phyloP scores from a whole-genome alignment of 1,140 invertebrate genomes.

The Oncopeltus fasciatus region DNA sequence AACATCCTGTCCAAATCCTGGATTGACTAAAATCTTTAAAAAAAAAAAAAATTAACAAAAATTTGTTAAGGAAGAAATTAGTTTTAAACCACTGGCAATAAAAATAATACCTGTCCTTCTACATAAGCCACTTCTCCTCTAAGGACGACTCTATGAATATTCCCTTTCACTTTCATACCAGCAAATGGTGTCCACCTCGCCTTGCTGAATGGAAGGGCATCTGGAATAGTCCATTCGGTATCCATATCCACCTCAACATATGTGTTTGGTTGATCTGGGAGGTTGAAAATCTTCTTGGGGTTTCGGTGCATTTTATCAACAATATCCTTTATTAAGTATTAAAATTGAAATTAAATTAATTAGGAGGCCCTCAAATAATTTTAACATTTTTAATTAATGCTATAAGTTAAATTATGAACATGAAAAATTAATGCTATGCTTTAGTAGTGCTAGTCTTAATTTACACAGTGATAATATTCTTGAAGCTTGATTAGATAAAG shows the following conservation, averaged over 20 bases:
- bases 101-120: constrained; percentile 60
- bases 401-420: too few relatives aligned
- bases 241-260: constrained; percentile 92
- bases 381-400: neutral
- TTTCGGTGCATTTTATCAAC: constrained; percentile 85
- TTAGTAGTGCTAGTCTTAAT: too few relatives aligned
- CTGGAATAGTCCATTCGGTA: constrained; percentile 83
- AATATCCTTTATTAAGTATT: too few relatives aligned
- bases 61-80: too few relatives aligned
- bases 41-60: too few relatives aligned
- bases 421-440: too few relatives aligned
- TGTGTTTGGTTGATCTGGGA: constrained; percentile 91
- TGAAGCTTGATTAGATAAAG: too few relatives aligned
- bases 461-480: too few relatives aligned
- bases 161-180: constrained; percentile 73
- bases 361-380: constrained; percentile 50
- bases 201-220: constrained; percentile 68
- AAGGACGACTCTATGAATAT: constrained; percentile 81
- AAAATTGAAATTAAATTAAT: too few relatives aligned
- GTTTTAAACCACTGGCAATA: too few relatives aligned
- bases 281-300: constrained; percentile 85
- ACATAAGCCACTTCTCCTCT: constrained; percentile 92
- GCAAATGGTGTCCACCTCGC: constrained; percentile 96
- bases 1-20: constrained; percentile 81
- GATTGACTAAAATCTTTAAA: constrained; percentile 56